phyloP scores from a whole-genome alignment of 2,797 vertebrate genomes.

The Notamacropus eugenii region DNA sequence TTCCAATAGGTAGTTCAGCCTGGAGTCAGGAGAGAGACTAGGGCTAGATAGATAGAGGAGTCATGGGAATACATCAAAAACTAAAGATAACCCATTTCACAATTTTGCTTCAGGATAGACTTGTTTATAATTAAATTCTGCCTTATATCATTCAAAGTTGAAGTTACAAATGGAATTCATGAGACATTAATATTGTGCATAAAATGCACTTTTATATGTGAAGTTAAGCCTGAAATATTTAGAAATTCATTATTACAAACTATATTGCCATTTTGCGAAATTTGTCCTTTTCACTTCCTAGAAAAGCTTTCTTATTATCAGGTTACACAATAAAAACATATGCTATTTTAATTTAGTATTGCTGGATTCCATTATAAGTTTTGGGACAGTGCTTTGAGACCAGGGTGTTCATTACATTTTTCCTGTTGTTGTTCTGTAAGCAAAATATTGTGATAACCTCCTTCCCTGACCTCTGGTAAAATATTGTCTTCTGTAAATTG shows the following conservation, averaged over 20 bases:
- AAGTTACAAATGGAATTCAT: slow-evolving; percentile 48
- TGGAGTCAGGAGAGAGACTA: neutral
- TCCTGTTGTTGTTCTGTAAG: slow-evolving; percentile 71
- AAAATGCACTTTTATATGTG: slow-evolving; percentile 57
- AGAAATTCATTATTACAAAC: slow-evolving; percentile 59
- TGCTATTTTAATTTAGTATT: slow-evolving; percentile 61
- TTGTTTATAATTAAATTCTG: slow-evolving; percentile 49
- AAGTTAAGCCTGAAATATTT: slow-evolving; percentile 54
- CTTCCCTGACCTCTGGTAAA: slow-evolving; percentile 79
- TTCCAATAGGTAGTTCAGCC: neutral
- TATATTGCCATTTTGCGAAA: slow-evolving; percentile 30
- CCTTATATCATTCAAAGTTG: slow-evolving; percentile 30
- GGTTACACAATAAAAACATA: slow-evolving; percentile 60
- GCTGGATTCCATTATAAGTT: slow-evolving; percentile 65
- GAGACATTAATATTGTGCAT: slow-evolving; percentile 43
- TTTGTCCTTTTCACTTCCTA: slow-evolving; percentile 54
- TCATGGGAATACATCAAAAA: neutral
- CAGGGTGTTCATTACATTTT: slow-evolving; percentile 63
- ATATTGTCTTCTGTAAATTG: slow-evolving; percentile 67
- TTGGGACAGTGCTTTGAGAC: slow-evolving; percentile 61
- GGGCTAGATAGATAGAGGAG: neutral
- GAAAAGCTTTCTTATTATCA: slow-evolving; percentile 67
- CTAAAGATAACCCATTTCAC: slow-evolving; percentile 13
- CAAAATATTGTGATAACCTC: slow-evolving; percentile 72
- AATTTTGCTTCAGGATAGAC: slow-evolving; percentile 34